These are phyloP conservation scores for Lithobius niger DNA, from an alignment of 1,140 invertebrate genomes.

Conservation along the genomic window DNA sequence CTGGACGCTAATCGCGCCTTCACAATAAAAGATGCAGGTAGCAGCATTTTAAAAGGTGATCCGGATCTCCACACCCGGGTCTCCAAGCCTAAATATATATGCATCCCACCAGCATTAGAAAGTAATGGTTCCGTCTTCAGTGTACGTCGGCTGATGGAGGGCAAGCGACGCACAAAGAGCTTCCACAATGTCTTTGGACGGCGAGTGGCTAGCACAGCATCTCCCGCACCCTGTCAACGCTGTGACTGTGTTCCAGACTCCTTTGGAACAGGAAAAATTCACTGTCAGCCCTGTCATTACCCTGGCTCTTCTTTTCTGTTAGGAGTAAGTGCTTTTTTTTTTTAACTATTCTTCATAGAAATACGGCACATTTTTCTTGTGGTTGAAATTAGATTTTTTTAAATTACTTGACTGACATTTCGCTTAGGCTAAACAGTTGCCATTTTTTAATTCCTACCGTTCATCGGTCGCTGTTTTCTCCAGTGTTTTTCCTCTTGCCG, in stretches of 20 bases:
- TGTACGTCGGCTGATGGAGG: not conserved
- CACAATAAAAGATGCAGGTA: constrained; percentile 54
- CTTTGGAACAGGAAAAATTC: constrained; percentile 28
- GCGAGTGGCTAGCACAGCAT: constrained; percentile 45
- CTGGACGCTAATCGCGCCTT: constrained; percentile 55
- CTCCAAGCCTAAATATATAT: constrained; percentile 55
- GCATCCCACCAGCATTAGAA: constrained; percentile 60
- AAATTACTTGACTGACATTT: too few relatives aligned
- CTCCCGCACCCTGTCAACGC: constrained; percentile 46
- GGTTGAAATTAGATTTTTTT: too few relatives aligned
- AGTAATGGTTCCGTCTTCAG: constrained; percentile 52
- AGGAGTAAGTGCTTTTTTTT: too few relatives aligned
- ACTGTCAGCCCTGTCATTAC: constrained; percentile 29
- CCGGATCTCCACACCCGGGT: constrained; percentile 51
- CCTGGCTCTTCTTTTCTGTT: too few relatives aligned
- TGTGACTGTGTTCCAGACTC: constrained; percentile 51
- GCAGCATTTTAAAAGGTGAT: constrained; percentile 44
- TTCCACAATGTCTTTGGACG: constrained; percentile 54
- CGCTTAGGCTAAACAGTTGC: too few relatives aligned
- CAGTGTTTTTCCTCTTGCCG: too few relatives aligned
- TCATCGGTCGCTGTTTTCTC: too few relatives aligned
- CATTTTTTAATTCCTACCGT: too few relatives aligned
- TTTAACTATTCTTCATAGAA: too few relatives aligned
- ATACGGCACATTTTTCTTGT: too few relatives aligned
- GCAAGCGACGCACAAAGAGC: constrained; percentile 41